phyloP scores from a whole-genome alignment of 2,797 vertebrate species.

The Clamator glandarius region DNA sequence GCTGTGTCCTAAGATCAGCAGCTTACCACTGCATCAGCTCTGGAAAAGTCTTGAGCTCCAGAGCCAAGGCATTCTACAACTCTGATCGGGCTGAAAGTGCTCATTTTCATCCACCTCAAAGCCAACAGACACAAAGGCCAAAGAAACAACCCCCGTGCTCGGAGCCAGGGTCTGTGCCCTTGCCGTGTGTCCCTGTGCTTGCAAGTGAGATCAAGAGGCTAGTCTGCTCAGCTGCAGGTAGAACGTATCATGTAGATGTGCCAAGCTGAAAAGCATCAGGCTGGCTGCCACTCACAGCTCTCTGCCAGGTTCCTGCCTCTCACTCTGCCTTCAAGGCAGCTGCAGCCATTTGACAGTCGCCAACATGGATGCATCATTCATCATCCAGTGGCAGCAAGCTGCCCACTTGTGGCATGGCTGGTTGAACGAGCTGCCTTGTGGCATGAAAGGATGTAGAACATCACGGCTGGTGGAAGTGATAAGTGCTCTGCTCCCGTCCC shows the following conservation, averaged over 20 bases:
- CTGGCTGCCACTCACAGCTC: background rate
- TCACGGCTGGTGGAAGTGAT: fast-evolving
- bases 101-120: background rate
- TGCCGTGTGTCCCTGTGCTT: fast-evolving
- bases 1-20: background rate
- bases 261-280: background rate
- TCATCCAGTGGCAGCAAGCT: background rate
- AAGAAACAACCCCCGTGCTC: background rate
- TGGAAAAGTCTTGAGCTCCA: background rate
- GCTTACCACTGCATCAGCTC: background rate
- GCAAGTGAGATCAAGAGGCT: background rate
- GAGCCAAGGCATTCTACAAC: background rate
- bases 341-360: background rate
- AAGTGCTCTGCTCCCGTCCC: background rate
- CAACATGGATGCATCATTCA: background rate
- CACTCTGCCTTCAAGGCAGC: background rate
- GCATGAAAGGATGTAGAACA: background rate
- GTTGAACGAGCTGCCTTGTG: background rate
- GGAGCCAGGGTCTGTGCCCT: background rate
- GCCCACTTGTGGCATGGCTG: background rate
- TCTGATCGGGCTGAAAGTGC: background rate
- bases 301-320: background rate
- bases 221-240: background rate
- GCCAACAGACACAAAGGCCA: background rate
- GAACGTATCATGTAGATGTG: background rate